Base-by-base conservation (phyloP, 2,888 invertebrate species). In the Ganaspis brasiliensis region DNA sequence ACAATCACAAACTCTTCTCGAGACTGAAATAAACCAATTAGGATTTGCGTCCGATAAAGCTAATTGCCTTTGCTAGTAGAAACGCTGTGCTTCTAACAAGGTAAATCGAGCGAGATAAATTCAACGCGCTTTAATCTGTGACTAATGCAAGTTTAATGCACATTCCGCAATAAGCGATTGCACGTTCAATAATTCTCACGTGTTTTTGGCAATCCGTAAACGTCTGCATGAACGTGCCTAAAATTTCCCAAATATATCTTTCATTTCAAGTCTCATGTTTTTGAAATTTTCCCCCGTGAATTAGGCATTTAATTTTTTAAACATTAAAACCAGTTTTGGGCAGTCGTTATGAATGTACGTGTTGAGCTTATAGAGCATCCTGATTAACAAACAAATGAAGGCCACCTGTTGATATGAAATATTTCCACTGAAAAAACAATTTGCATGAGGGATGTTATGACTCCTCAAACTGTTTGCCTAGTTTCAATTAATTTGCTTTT, bases 121-220 rank as follows among this genome's bases (percentile, higher is more conserved):
- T 63, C 40, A 24, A 24, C 63, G 24, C 24, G 24, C 40, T n/a
- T 63, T 63, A 40, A 63, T 21, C 21, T 45, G n/a, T 14, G 21
- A 21, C 24, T 63, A 63, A 63, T 63, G 63, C 24, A 45, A 63
- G 40, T 63, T 63, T 63, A 63, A 63, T 63, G 63, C 40, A 40
- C 61, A 24, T 40, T 63, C n/a, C 40, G 37, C 24, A 63, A 52
- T 52, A 52, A 21, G 24, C 40, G 19, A 21, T n/a, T 12, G 40
- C 14, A 21, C 1, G 24, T 19, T 63, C 40, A 45, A 63, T 63
- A 14, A 24, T 61, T 61, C 31, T 37, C 19, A 37, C 12, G 12
- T 61, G 61, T 61, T 61, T 61, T 12, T 21, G n/a, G 14, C 12
- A 6, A 19, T 37, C 14, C 37, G 19, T 37, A 37, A 14, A 12